These are phyloP conservation scores for Exaiptasia diaphana DNA, from an alignment of 64 coral and sea anemone genomes.

Conservation along the genomic window DNA sequence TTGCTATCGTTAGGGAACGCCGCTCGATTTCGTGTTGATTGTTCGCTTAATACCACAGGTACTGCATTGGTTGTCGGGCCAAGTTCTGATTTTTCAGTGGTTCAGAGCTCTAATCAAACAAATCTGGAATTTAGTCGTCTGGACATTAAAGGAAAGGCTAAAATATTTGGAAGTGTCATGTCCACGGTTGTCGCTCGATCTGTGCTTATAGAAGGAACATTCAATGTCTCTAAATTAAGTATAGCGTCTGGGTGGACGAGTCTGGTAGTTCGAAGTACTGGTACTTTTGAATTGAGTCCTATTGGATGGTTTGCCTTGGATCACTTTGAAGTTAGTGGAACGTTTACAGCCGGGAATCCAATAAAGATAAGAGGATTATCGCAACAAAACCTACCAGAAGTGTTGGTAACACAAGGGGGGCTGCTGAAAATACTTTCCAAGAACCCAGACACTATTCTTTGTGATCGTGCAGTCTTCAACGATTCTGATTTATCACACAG, in stretches of 20 bases:
- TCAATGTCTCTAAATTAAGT: constrained; percentile 38
- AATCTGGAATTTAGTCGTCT: not conserved
- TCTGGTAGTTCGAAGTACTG: constrained; percentile 42
- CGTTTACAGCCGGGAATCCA: constrained; percentile 13
- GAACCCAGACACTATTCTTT: not conserved
- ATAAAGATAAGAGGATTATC: constrained; percentile 9
- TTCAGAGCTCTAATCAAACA: not conserved
- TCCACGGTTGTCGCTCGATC: constrained; percentile 1
- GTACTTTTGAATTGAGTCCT: constrained; percentile 39
- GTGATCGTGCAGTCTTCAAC: not conserved
- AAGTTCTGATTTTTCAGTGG: not conserved
- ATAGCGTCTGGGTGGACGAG: constrained; percentile 51
- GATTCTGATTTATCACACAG: not conserved
- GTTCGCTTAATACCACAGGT: not conserved
- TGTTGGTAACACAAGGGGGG: not conserved
- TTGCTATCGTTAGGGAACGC: not conserved
- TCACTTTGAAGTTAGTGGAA: constrained; percentile 41
- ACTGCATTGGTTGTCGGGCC: not conserved
- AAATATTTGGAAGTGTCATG: constrained; percentile 49
- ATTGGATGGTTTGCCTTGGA: constrained; percentile 26
- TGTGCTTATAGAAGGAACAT: constrained; percentile 44
- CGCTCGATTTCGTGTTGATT: not conserved
- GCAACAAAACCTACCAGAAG: not conserved
- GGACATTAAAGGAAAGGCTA: constrained; percentile 44
- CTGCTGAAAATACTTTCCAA: not conserved